Evolutionary conservation across 2,797 vertebrate genomes (phyloP), one percentile per base, ranked within the genome.

Genomic region (Sebastes cheni): DNA sequence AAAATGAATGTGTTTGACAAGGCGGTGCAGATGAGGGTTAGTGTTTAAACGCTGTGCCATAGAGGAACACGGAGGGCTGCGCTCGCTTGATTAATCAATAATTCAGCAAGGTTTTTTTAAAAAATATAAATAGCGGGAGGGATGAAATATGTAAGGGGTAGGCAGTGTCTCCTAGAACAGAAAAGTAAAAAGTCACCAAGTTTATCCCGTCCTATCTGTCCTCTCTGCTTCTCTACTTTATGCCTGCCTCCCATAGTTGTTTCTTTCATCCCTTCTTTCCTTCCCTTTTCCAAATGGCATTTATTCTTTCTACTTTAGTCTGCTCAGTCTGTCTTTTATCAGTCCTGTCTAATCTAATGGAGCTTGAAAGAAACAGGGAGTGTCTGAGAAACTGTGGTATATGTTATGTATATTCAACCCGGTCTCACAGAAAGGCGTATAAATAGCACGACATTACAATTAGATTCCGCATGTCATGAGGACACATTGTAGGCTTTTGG

Each of bases 81-180:
- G 2, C 74, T 66, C 1, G 1, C 69, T 68, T 79, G 23, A 81
- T 77, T 65, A 54, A 86, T 91, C 58, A 82, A 91, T 89, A 86
- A 90, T 92, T 84, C 11, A 92, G 27, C 2, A 2, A 58, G 3
- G 69, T 0, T 72, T 75, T 84, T 76, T 68, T 76, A 14, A 8
- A 11, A 11, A 69, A 71, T 86, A 88, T 77, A 91, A 80, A 91
- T 85, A 81, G 77, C n/a, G 0, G 29, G 65, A 68, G 55, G 52
- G 39, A 89, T 88, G 13, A 92, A 91, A 90, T 85, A 90, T 89
- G 80, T 66, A 88, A 77, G 55, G 55, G 30, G 29, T 29, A 27
- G 71, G 50, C 52, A 36, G 74, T 16, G 72, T 78, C 34, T 77
- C 10, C 54, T 72, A 7, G 80, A 76, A 75, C 8, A 79, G 82